phyloP scores from a whole-genome alignment of 2,797 vertebrate genomes.

The Cryptoblepharus egeriae region DNA sequence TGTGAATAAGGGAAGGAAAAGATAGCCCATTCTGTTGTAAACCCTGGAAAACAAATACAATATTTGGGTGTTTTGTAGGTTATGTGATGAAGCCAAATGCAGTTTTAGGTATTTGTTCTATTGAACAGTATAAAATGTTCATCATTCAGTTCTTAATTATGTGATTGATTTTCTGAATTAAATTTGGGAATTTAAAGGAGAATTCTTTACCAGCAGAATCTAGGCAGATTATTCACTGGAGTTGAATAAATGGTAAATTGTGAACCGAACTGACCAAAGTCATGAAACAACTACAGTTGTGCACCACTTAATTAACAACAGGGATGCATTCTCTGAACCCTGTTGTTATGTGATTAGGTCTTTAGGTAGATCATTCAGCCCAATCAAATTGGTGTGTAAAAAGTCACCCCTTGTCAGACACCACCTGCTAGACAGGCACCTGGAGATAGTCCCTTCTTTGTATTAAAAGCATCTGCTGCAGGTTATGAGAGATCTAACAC shows the following conservation, averaged over 20 bases:
- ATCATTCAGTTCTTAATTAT: conserved; percentile 56
- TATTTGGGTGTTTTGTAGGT: conserved; percentile 31
- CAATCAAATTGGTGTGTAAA: no score
- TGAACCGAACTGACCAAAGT: conserved; percentile 64
- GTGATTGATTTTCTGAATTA: conserved; percentile 72
- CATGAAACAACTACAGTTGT: conserved; percentile 50
- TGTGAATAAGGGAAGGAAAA: conserved; percentile 26
- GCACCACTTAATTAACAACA: no score
- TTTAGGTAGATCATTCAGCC: no score
- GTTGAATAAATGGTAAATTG: conserved; percentile 59
- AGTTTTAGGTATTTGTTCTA: conserved; percentile 56
- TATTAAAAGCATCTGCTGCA: no score
- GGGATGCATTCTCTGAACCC: no score
- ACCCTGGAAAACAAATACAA: conserved; percentile 39
- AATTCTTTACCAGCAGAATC: conserved; percentile 54
- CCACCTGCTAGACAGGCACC: no score
- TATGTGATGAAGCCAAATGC: conserved; percentile 17
- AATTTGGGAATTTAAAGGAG: conserved; percentile 55
- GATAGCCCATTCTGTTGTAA: conserved; percentile 33
- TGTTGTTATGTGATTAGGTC: no score
- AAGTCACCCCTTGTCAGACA: no score
- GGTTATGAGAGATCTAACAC: no score
- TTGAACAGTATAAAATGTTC: conserved; percentile 59
- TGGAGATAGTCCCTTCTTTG: no score
- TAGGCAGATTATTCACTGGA: conserved; percentile 56